Base-by-base conservation (phyloP, 2,113 vertebrate species). In the Lepisosteus osseus region DNA sequence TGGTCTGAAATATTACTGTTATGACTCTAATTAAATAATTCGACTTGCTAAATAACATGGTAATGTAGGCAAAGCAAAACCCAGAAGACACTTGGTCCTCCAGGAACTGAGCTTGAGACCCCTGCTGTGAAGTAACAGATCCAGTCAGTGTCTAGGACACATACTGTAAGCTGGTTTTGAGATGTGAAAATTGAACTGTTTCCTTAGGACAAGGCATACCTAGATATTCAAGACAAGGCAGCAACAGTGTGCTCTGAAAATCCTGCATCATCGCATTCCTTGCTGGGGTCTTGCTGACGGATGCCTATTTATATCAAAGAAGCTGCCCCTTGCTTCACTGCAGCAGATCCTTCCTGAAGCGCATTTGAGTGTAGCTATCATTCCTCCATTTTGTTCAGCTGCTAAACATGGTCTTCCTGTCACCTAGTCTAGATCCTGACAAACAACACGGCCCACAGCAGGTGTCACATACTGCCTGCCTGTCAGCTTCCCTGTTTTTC, bases 191-290 rank as follows among this genome's bases (percentile, higher is more conserved):
- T 59, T 8, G 57, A 59, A 9, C 43, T 1, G 41, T 66, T 45
- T 66, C 42, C 43, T 12, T 8, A 2, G 0, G 13, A 45, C 6
- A 43, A 66, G 64, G 12, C 11, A 14, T 45, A 68, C 67, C 45
- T 68, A 54, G 6, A 43, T 68, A 54, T 68, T 68, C 72, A 67
- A 54, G 54, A 73, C 41, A 68, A 73, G 72, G 66, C 47, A 55
- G 45, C 57, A 13, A 13, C 4, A 4, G 15, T n/a, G 8, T 55
- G 41, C 47, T 67, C 65, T 73, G 62, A 62, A 73, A 68, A 15
- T 47, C 44, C 64, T 12, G 7, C 57, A 13, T 15, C 45, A 55
- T 51, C 57, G 47, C 56, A 67, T 72, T 57, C 44, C 72, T 51
- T 15, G 7, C 3, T 45, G 40, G 6, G 41, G n/a, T 66, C 67